A percentile compares a stretch with the other conserved stretches of the same genome.
Evolutionary conservation across 2,797 vertebrate genomes (phyloP).

Genomic region (Betta splendens): DNA sequence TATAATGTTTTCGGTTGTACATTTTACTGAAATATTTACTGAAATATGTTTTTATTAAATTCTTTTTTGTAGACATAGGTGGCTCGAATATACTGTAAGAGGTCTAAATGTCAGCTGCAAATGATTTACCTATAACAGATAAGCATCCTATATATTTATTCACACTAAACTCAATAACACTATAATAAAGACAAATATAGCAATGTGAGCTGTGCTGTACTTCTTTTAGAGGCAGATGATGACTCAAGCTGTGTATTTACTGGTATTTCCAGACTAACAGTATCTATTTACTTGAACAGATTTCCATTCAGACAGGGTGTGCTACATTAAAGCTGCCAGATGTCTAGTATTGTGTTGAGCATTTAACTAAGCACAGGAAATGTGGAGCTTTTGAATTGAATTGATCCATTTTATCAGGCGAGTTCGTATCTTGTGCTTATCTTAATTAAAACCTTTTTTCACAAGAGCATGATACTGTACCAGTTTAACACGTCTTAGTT

Average conservation of each 20-base stretch:
- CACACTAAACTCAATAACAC: slow-evolving; percentile 18
- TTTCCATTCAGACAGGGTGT: slow-evolving; percentile 30
- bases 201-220: slow-evolving; percentile 20
- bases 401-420: slow-evolving; percentile 18
- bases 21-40: too few species aligned
- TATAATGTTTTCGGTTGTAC: too few species aligned
- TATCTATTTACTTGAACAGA: slow-evolving; percentile 29
- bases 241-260: slow-evolving; percentile 41
- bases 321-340: slow-evolving; percentile 31
- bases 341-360: slow-evolving; percentile 18
- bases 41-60: too few species aligned
- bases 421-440: slow-evolving; percentile 2
- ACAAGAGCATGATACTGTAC: neutral
- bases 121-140: too few species aligned
- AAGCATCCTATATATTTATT: slow-evolving; percentile 15
- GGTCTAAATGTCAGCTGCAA: too few species aligned
- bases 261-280: slow-evolving; percentile 8
- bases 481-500: too few species aligned
- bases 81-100: too few species aligned
- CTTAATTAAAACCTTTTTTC: slow-evolving; percentile 1
- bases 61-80: too few species aligned
- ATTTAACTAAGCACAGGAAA: slow-evolving; percentile 21
- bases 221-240: slow-evolving; percentile 35
- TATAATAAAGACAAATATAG: slow-evolving; percentile 33
- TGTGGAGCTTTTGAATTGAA: slow-evolving; percentile 8